Evolutionary conservation across 2,113 vertebrate genomes (phyloP), one percentile per base, ranked within the genome.

Genomic region (Sciurus niger): DNA sequence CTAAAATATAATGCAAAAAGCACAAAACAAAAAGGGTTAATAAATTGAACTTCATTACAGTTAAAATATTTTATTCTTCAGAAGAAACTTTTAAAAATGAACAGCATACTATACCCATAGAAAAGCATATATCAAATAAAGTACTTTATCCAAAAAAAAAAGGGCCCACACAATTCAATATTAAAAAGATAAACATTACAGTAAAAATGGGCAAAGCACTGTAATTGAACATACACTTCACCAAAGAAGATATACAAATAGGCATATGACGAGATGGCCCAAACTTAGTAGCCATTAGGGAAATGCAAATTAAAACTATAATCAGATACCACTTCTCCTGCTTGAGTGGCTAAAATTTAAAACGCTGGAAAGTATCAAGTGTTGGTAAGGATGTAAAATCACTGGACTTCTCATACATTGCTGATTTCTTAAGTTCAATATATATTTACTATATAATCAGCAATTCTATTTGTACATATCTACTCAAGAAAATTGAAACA

Each of bases 281-380:
- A 84, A 24, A 24, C 34, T 94, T 58, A 74, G 60, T 84, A 85
- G 37, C 63, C 8, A 17, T 48, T 84, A 79, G 11, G 65, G 43
- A 83, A 94, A 95, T 90, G 46, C 24, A 94, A 37, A 94, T 89
- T 85, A 93, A 88, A 48, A 72, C 46, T 65, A 90, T 53, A 70
- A 30, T 74, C 70, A 58, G 65, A 78, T 40, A 70, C 24, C 6
- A 73, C 24, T 76, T 91, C 13, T 84, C 14, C 4, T 73, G 37
- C 20, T 91, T 58, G 12, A 95, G 25, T 95, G 28, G 32, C 67
- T 82, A 48, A 84, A 89, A 48, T 80, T 79, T 92, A 63, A n/a
- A 93, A 90, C 28, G 84, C 70, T 93, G 40, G 60, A 91, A 93
- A 90, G 32, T 78, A 9, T 46, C 4, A 92, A 46, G 6, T 89